Conservation (phyloP, 1,140 invertebrate genomes). For the Cherax destructor region DNA sequence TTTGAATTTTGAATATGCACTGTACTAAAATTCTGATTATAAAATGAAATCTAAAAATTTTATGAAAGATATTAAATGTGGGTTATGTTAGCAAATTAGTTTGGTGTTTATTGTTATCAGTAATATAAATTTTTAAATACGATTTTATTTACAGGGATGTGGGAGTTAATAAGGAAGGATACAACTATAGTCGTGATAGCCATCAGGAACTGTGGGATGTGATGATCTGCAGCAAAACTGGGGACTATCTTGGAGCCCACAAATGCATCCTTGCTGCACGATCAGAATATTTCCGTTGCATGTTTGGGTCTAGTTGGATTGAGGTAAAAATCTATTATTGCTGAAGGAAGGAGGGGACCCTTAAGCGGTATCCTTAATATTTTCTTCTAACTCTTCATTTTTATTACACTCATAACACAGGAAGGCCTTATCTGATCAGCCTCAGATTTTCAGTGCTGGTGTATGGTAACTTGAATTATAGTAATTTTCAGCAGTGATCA, state of each 20-base stretch:
- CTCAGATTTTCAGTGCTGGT: no score
- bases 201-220: slow-evolving; percentile 58
- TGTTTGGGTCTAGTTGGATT: slow-evolving; percentile 84
- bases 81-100: background rate
- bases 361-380: no score
- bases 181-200: slow-evolving; percentile 18
- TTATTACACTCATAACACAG: no score
- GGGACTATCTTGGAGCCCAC: slow-evolving; percentile 75
- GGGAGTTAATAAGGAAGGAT: background rate
- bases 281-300: slow-evolving; percentile 85
- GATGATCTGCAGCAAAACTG: slow-evolving; percentile 39
- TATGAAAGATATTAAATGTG: background rate
- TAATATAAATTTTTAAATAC: background rate
- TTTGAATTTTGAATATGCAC: no score
- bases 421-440: no score
- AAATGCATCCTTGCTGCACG: slow-evolving; percentile 84
- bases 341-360: no score
- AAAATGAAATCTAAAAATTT: background rate
- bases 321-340: slow-evolving; percentile 76
- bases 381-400: no score
- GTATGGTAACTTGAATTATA: no score
- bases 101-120: background rate
- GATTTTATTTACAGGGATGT: slow-evolving; percentile 2
- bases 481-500: no score
- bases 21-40: no score